Percentiles rank a stretch among this genome's conserved stretches.
These are phyloP conservation scores for Bolinopsis microptera DNA, from an alignment of 37 sponge, comb jelly and placozoan species.

Conservation along the genomic window DNA sequence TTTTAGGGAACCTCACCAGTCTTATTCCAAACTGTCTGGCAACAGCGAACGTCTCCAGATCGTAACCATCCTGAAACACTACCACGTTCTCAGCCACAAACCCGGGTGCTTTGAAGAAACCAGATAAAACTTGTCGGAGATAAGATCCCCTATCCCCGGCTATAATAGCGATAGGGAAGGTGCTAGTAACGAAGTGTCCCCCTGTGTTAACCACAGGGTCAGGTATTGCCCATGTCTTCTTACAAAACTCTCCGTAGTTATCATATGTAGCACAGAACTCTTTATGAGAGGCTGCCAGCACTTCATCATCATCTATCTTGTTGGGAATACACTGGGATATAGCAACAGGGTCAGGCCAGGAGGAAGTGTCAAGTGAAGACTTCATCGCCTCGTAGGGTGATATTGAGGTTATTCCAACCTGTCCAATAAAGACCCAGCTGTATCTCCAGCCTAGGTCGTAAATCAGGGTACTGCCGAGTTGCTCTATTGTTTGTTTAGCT, in stretches of 20 bases:
- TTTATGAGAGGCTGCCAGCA: background rate
- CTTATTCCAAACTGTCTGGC: slow-evolving; percentile 49
- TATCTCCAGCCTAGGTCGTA: slow-evolving; percentile 39
- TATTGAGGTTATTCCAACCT: slow-evolving; percentile 24
- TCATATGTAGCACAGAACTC: slow-evolving; percentile 53
- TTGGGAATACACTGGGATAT: slow-evolving; percentile 41
- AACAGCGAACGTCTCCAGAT: background rate
- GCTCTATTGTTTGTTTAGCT: background rate
- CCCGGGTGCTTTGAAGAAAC: slow-evolving; percentile 5
- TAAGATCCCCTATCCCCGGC: background rate
- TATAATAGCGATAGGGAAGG: background rate
- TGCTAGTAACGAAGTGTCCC: background rate
- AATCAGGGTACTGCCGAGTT: slow-evolving; percentile 46
- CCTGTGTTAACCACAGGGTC: background rate
- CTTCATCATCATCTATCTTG: background rate
- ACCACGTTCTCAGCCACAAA: background rate
- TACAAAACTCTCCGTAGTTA: slow-evolving; percentile 45
- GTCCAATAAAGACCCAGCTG: slow-evolving; percentile 32
- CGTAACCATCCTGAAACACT: slow-evolving; percentile 50
- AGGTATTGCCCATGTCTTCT: background rate
- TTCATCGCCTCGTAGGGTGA: slow-evolving; percentile 20
- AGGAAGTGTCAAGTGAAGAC: background rate
- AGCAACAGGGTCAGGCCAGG: slow-evolving; percentile 26
- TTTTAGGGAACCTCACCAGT: slow-evolving; percentile 58
- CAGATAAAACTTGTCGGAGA: background rate